Base-by-base conservation (phyloP, 2,888 invertebrate genomes). In the Heterodera filipjevi region DNA sequence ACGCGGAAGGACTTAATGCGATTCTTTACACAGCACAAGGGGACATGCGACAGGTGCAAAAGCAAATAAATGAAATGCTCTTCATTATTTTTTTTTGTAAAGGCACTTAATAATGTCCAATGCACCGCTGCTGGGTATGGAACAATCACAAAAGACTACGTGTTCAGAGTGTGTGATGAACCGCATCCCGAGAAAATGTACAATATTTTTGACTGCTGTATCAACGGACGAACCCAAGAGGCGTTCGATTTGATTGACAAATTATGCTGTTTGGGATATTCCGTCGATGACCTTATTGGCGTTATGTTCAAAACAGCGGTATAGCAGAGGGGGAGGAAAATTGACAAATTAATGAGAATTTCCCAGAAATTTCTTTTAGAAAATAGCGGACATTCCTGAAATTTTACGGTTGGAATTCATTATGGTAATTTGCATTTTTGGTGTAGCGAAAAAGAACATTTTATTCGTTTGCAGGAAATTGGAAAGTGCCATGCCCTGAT, bases 11-110 rank as follows among this genome's bases (percentile, higher is more conserved):
- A 0, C 91, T 97, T 74, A 95, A 95, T 90, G 97, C 98, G 0
- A 93, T 99, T 82, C 94, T 98, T 44, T 99, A 97, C 90, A 98
- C 98, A 0, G 95, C 99, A 0, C 97, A 99, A 91, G 99, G 99
- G 0, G 99, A 99, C 90, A 94, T 99, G 94, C 92, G 99, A 86
- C 95, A 99, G 89, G 91, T 91, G 66, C 22, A n/a, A n/a, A n/a
- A n/a, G n/a, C n/a, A n/a, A n/a, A n/a, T n/a, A n/a, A n/a, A n/a
- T n/a, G n/a, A n/a, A n/a, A n/a, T n/a, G n/a, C n/a, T n/a, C n/a
- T n/a, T n/a, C n/a, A n/a, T n/a, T n/a, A n/a, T n/a, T n/a, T 32
- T 64, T 78, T 85, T 30, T 71, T 79, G 85, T 85, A 66, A 84
- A 91, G 90, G 98, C 94, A 0, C 91, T 99, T 71, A 99, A 99